Evolutionary conservation across 2,113 vertebrate genomes (phyloP).

Genomic region (Melanotaenia duboulayi): DNA sequence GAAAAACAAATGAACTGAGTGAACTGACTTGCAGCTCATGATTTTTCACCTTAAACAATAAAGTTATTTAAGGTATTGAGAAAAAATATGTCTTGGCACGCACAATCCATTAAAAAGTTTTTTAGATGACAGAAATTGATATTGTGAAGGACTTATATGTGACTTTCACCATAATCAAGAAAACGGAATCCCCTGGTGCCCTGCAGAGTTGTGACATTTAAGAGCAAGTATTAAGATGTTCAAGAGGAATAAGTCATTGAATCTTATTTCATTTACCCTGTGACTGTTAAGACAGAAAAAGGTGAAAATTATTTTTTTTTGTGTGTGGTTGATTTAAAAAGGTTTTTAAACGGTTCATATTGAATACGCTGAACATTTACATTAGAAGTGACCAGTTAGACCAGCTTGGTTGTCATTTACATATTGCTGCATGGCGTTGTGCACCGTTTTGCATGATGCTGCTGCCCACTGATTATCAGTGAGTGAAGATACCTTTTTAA

Average conservation of each 20-base stretch:
- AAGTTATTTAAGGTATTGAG: too few relatives aligned
- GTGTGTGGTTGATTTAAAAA: too few relatives aligned
- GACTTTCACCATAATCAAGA: not conserved
- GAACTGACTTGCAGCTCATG: too few relatives aligned
- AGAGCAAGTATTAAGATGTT: not conserved
- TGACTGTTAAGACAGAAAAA: not conserved
- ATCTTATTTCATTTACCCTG: not conserved
- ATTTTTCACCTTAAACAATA: too few relatives aligned
- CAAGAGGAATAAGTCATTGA: constrained; percentile 10
- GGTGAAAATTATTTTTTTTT: not conserved
- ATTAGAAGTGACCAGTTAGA: not conserved
- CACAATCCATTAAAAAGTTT: too few relatives aligned
- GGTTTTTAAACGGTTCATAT: too few relatives aligned
- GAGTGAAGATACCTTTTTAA: constrained; percentile 1
- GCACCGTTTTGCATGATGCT: not conserved
- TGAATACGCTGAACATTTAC: constrained; percentile 4
- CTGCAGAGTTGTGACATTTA: constrained; percentile 3
- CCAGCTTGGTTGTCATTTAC: not conserved
- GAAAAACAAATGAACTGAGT: too few relatives aligned
- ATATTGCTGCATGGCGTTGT: not conserved
- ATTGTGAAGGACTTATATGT: too few relatives aligned
- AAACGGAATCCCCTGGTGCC: not conserved
- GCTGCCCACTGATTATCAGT: not conserved
- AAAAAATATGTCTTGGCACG: too few relatives aligned
- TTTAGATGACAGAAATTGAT: too few relatives aligned